These are phyloP conservation scores for Oikopleura dioica DNA, from an alignment of 23 tunicate species.

Conservation along the genomic window DNA sequence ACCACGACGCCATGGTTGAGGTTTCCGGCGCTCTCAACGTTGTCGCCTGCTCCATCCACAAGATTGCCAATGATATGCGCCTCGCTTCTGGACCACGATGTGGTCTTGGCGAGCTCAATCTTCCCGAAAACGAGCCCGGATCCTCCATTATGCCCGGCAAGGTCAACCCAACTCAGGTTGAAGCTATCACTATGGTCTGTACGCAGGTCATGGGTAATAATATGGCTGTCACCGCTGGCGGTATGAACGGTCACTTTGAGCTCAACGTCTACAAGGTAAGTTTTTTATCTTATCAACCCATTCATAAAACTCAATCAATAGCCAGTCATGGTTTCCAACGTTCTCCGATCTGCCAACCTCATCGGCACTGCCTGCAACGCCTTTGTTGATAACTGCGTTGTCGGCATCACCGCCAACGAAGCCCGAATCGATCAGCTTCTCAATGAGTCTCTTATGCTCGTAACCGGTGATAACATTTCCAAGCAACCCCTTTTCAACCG, in stretches of 20 bases:
- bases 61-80: constrained; percentile 93
- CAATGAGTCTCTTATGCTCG: constrained; percentile 81
- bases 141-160: constrained; percentile 99
- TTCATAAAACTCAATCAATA: neutral
- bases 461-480: constrained; percentile 19
- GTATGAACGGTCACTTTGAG: constrained; percentile 92
- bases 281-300: neutral
- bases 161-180: constrained; percentile 96
- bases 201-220: constrained; percentile 96
- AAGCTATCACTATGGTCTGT: constrained; percentile 89
- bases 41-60: constrained; percentile 84
- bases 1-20: constrained; percentile 86
- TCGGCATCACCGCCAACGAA: constrained; percentile 49
- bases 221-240: constrained; percentile 73
- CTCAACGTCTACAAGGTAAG: constrained; percentile 55
- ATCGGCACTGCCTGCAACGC: constrained; percentile 92
- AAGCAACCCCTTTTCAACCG: no score
- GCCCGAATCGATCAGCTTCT: constrained; percentile 31
- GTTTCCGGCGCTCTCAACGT: constrained; percentile 69
- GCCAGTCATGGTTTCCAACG: neutral
- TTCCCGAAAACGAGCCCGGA: constrained; percentile 98
- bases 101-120: constrained; percentile 67
- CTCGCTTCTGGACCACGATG: constrained; percentile 97
- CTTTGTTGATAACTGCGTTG: constrained; percentile 62
- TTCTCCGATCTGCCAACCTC: constrained; percentile 30